Evolutionary conservation across 2,888 invertebrate genomes (phyloP).

Genomic region (Cerceris ruficornis): DNA sequence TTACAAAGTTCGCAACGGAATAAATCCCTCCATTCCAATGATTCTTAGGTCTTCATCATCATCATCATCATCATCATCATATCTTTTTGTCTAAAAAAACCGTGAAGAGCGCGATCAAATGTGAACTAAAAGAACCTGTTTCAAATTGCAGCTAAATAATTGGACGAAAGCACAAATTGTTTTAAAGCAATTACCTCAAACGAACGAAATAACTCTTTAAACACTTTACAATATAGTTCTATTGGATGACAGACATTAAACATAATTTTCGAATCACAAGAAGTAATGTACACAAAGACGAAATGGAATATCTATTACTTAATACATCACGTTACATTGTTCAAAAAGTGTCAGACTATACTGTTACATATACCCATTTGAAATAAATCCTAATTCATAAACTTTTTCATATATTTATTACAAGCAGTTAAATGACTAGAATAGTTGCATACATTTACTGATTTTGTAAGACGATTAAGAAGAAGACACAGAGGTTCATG

Average conservation of each 20-base stretch:
- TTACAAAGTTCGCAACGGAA: slow-evolving; percentile 79
- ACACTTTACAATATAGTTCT: slow-evolving; percentile 23
- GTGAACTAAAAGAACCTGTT: slow-evolving; percentile 43
- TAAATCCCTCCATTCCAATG: slow-evolving; percentile 79
- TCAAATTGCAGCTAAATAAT: slow-evolving; percentile 48
- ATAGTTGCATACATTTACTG: slow-evolving; percentile 57
- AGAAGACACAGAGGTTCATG: slow-evolving; percentile 42
- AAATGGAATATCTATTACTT: slow-evolving; percentile 22
- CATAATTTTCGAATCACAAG: slow-evolving; percentile 76
- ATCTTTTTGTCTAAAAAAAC: slow-evolving; percentile 78
- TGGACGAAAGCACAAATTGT: slow-evolving; percentile 63
- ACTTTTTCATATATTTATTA: slow-evolving; percentile 45
- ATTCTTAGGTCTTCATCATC: slow-evolving; percentile 77
- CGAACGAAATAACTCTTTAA: slow-evolving; percentile 19
- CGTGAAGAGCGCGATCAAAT: slow-evolving; percentile 69
- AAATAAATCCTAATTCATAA: slow-evolving; percentile 42
- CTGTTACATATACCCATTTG: slow-evolving; percentile 29
- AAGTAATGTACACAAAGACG: slow-evolving; percentile 30
- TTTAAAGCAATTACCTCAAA: slow-evolving; percentile 41
- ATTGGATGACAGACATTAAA: slow-evolving; percentile 73
- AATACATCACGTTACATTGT: slow-evolving; percentile 36
- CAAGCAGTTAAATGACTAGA: slow-evolving; percentile 52
- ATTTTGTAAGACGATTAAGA: slow-evolving; percentile 44
- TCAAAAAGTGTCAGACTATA: slow-evolving; percentile 39
- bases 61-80: slow-evolving; percentile 65